Percentiles rank a stretch among this genome's conserved stretches.
Conservation (phyloP, 2,888 invertebrate species). For the Pedicia rivosa region DNA sequence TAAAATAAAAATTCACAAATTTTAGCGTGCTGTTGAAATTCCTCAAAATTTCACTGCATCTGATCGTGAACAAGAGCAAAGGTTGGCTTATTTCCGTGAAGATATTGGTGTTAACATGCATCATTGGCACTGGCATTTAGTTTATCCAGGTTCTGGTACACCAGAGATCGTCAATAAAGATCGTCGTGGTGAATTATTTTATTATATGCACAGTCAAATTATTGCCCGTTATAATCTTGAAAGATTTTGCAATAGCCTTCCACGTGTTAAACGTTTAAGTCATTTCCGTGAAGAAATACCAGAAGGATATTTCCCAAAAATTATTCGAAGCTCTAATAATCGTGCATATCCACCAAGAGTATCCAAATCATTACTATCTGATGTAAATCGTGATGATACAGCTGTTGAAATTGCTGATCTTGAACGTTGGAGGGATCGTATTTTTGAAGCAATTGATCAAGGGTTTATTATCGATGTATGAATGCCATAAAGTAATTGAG, state of each 20-base stretch:
- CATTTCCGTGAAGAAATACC: slow-evolving; percentile 17
- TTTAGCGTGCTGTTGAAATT: slow-evolving; percentile 45
- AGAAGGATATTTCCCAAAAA: slow-evolving; percentile 24
- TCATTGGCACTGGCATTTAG: slow-evolving; percentile 83
- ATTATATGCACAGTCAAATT: slow-evolving; percentile 50
- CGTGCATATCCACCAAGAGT: slow-evolving; percentile 16
- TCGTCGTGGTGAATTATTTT: slow-evolving; percentile 63
- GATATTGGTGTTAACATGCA: slow-evolving; percentile 74
- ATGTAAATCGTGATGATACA: slow-evolving; percentile 15
- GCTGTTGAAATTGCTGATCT: slow-evolving; percentile 19
- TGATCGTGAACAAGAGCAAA: slow-evolving; percentile 50
- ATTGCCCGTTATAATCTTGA: slow-evolving; percentile 22
- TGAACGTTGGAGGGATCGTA: slow-evolving; percentile 24
- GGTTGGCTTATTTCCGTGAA: slow-evolving; percentile 61
- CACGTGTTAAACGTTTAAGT: slow-evolving; percentile 16
- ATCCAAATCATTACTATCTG: slow-evolving; percentile 12
- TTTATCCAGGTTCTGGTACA: slow-evolving; percentile 48
- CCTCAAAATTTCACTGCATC: slow-evolving; percentile 53
- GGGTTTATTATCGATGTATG: slow-evolving; percentile 14
- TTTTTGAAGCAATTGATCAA: slow-evolving; percentile 25
- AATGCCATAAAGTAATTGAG: not conserved
- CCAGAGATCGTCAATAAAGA: slow-evolving; percentile 47
- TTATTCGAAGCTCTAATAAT: slow-evolving; percentile 16
- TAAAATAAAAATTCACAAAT: too few relatives aligned
- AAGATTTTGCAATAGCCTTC: slow-evolving; percentile 19